Base-by-base conservation (phyloP, 2,113 vertebrate genomes). In the Promerops cafer region DNA sequence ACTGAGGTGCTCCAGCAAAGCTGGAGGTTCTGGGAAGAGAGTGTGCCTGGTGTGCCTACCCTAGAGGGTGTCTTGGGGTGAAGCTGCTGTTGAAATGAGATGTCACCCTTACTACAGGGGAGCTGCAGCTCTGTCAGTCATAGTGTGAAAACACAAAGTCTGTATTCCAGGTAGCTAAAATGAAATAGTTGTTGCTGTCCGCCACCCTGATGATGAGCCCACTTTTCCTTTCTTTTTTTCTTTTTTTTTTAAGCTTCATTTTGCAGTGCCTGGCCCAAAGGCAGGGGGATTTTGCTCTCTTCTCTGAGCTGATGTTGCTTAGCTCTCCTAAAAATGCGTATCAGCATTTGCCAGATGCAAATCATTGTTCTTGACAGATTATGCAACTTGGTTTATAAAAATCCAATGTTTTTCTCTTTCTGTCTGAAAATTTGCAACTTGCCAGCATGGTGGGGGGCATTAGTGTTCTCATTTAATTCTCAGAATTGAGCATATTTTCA, bases 371-470 rank as follows among this genome's bases (percentile, higher is more conserved):
- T 77, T 93, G 87, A 88, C 65, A 76, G 74, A 89, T 91, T 90
- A 90, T 83, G 63, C 59, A 79, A 90, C 50, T 83, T 85, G 80
- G 72, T 87, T 92, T 94, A 56, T 71, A 89, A 91, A 97, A 96
- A 84, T 45, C 75, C 78, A 80, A 52, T 27, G 13, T 83, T 85
- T 76, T 94, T 70, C 33, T 79, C n/a, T 84, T 87, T 84, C 81
- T 66, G 23, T 53, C 49, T 66, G 35, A 83, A 93, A 75, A 56
- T 83, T 89, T 74, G 16, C 49, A 27, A 30, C 42, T 77, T 95
- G 75, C 78, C 81, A 94, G 24, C 26, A 12, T n/a, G 31, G 53
- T 61, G 78, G 52, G 83, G 83, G 75, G 83, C 56, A 60, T 80
- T 66, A 26, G 7, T 44, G n/a, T 59, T 91, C 63, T 75, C 56